phyloP scores from a whole-genome alignment of 1,140 invertebrate species.

The Stratiolaelaps scimitus region DNA sequence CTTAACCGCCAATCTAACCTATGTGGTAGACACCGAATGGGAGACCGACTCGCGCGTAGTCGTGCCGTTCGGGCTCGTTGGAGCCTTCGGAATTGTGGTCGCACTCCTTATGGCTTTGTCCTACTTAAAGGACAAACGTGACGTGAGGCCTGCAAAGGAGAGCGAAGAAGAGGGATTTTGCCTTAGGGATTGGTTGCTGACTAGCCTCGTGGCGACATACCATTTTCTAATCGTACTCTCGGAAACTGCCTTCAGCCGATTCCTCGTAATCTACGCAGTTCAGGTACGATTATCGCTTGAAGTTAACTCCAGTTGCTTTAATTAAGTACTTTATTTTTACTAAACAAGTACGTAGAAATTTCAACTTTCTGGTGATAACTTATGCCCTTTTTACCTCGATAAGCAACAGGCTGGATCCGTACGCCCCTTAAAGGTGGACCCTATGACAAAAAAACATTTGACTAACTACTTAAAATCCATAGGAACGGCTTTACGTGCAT shows the following conservation, averaged over 20 bases:
- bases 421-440: too few relatives aligned
- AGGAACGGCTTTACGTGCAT: too few relatives aligned
- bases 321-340: too few relatives aligned
- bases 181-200: conserved; percentile 8
- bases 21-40: not conserved
- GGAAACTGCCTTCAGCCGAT: conserved; percentile 23
- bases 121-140: not conserved
- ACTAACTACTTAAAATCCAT: too few relatives aligned
- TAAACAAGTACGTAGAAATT: too few relatives aligned
- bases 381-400: too few relatives aligned
- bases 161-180: not conserved
- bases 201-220: not conserved
- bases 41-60: conserved; percentile 10
- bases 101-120: not conserved
- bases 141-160: not conserved
- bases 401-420: too few relatives aligned
- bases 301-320: not conserved
- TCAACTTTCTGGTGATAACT: too few relatives aligned
- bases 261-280: conserved; percentile 3
- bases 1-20: conserved; percentile 11
- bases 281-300: not conserved
- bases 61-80: not conserved
- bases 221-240: not conserved
- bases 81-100: not conserved
- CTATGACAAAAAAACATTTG: too few relatives aligned